Evolutionary conservation across 2,797 vertebrate species (phyloP), one percentile per base, ranked within the genome.

Genomic region (Bradypodion pumilum): DNA sequence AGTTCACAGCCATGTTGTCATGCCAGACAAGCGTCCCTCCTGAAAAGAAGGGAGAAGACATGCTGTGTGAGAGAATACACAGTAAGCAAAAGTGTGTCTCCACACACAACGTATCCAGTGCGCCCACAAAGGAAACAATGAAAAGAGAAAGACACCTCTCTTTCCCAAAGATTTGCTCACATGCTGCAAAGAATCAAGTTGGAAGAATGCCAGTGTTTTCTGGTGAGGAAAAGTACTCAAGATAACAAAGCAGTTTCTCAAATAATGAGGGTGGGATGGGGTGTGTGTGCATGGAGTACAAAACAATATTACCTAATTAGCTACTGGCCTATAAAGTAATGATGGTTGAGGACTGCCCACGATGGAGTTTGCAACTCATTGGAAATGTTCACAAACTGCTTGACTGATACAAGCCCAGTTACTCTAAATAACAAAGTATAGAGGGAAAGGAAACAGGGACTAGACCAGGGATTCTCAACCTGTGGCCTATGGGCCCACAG

Each of bases 21-120:
- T 96, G 96, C 98, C 98, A 99, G 88, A 98, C 95, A 46, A 99
- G 95, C 70, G 94, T 95, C 85, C 97, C 96, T 49, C 97, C 98
- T 99, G 86, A 1, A 29, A 74, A 74, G 69, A 32, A 78, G 42
- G 2, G 56, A 81, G 27, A 46, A 40, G 52, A 29, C n/a, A 62
- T 0, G 62, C 19, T 70, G 69, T 40, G 32, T 37, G 16, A 35
- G 76, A 35, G 76, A 4, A 37, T 3, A 3, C 62, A 8, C 1
- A 3, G 32, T 63, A 25, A 74, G 32, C n/a, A n/a, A 81, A 40
- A 13, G 1, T 8, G 63, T 29, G 21, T 49, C 42, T 73, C 69
- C 32, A n/a, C 56, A 60, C 27, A 42, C n/a, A 44, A 35, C 3
- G 16, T 25, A 6, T 25, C 27, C 25, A 23, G n/a, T 5, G 46